Evolutionary conservation across 1,140 invertebrate genomes (phyloP), one percentile per base, ranked within the genome.

Genomic region (Ptiloglossa arizonensis): DNA sequence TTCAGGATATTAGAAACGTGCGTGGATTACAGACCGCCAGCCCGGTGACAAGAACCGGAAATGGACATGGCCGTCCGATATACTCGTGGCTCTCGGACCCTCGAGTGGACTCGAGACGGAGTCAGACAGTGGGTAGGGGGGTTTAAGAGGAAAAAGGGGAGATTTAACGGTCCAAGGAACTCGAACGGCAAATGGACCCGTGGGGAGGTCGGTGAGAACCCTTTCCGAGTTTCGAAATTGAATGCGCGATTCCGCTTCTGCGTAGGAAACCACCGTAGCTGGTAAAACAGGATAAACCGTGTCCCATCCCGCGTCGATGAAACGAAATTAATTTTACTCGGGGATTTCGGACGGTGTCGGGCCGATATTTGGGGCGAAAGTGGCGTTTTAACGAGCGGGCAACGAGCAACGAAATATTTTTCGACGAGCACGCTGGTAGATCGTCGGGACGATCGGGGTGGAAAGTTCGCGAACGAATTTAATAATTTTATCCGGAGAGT

Each of bases 1-100:
- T 60, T 59, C 77, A 84, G 79, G 87, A 89, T 89, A 89, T 89
- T 89, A 89, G 87, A 89, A 89, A 89, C 88, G 88, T 89, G 88
- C 83, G 54, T 80, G 69, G 87, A 82, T 87, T 89, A 80, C 81
- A 59, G 56, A 60, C 22, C 9, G 63, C 22, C 52, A 0, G 11
- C n/a, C 41, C 19, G 41, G n/a, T 48, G 73, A 75, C 73, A 75
- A 48, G 73, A 57, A 75, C n/a, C 54, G 73, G 73, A 75, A 75
- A 75, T 69, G 44, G 73, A 6, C 19, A 54, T 29, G 60, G 71
- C 22, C 11, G 48, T 3, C 35, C 70, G 70, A 50, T 73, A 41
- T 5, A 22, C n/a, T n/a, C n/a, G n/a, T n/a, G n/a, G n/a, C n/a
- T n/a, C n/a, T n/a, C 41, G 41, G 2, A 2, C 13, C 41, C 41